Base-by-base conservation (phyloP, 2,113 vertebrate species). In the Electrona antarctica region DNA sequence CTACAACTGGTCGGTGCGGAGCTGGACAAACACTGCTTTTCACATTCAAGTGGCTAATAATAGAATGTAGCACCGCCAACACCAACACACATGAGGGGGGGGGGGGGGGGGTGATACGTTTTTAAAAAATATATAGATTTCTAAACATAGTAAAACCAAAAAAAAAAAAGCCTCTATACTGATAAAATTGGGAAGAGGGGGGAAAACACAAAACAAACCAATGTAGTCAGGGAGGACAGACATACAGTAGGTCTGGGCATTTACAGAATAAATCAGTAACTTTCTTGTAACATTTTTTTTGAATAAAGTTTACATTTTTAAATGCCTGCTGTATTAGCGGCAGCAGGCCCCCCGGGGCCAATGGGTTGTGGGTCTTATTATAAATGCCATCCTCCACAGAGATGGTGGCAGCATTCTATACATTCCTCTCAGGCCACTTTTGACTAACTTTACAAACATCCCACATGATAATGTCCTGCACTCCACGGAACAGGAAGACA, bases 351-450 rank as follows among this genome's bases (percentile, higher is more conserved):
- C 45, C 49, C n/a, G n/a, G n/a, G n/a, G 29, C 21, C 21, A 21
- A 21, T 83, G 83, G 84, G 78, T n/a, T 15, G 78, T 88, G 86
- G 71, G 60, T 74, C 72, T 69, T 82, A 67, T n/a, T 71, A 68
- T 47, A 41, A 28, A 62, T 15, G 66, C 50, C 61, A 72, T 56
- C 73, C 64, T 47, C 60, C 69, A 64, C 56, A n/a, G 67, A 70
- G 57, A 71, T 67, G 58, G 71, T 68, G 57, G 73, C 69, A 60
- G 71, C 71, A 54, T 52, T 78, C 77, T 66, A 7, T 41, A 69
- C 76, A 61, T 66, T 73, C 72, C 60, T 67, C 66, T 72, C 76
- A 15, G 15, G 56, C 15, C 68, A 81, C 66, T 51, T 78, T 73
- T 74, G 9, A 78, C 69, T 47, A 56, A 85, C 72, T 41, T 82